Conservation (phyloP, 2,113 vertebrate species). For the Labeo catla region DNA sequence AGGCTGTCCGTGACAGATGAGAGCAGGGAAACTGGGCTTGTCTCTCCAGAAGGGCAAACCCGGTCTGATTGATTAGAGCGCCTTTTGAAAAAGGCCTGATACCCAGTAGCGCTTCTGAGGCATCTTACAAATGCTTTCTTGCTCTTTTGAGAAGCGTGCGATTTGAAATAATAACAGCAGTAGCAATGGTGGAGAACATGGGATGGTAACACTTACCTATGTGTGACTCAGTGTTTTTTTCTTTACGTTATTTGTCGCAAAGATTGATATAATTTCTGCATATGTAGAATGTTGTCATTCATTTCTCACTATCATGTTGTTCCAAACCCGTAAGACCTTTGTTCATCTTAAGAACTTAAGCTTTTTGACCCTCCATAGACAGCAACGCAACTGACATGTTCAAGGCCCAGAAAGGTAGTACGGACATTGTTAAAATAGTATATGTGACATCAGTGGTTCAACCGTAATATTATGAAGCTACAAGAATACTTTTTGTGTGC, state of each 20-base stretch:
- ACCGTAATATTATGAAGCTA: too few relatives aligned
- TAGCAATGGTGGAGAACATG: neutral
- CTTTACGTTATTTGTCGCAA: neutral
- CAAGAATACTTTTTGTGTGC: too few relatives aligned
- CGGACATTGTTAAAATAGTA: too few relatives aligned
- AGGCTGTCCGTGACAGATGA: constrained; percentile 72
- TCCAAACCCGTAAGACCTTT: too few relatives aligned
- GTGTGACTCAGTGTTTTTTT: neutral
- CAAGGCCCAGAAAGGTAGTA: too few relatives aligned
- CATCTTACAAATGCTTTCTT: constrained; percentile 51
- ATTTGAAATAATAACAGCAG: neutral
- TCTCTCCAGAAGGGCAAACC: constrained; percentile 73
- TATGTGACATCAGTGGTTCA: too few relatives aligned
- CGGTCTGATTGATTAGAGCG: constrained; percentile 70
- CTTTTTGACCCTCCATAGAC: too few relatives aligned
- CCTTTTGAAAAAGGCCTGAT: constrained; percentile 57
- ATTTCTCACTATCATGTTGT: too few relatives aligned
- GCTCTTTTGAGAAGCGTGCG: neutral
- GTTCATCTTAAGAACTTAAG: too few relatives aligned
- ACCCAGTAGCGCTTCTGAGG: constrained; percentile 63
- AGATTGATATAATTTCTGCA: neutral
- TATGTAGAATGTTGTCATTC: neutral
- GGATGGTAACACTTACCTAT: neutral
- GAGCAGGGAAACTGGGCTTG: constrained; percentile 58
- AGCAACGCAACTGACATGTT: too few relatives aligned